These are phyloP conservation scores for Ctenoplectra terminalis DNA, from an alignment of 1,140 invertebrate species.

Conservation along the genomic window DNA sequence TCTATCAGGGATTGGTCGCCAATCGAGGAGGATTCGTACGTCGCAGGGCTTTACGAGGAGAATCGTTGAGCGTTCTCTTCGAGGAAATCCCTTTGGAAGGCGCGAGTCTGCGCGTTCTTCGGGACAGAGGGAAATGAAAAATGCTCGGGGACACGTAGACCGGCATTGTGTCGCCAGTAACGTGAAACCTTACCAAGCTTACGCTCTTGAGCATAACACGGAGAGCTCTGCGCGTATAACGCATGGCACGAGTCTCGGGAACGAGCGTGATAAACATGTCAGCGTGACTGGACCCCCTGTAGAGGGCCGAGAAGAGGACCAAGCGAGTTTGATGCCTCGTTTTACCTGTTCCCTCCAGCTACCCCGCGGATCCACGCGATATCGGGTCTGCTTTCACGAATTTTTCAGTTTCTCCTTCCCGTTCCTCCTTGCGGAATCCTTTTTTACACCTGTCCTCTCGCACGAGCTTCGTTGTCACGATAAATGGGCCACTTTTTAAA, in stretches of 20 bases:
- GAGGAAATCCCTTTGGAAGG: background rate
- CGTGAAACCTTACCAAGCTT: slow-evolving; percentile 58
- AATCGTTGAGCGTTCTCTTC: background rate
- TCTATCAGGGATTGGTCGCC: background rate
- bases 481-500: background rate
- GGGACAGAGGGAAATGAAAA: slow-evolving; percentile 45
- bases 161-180: slow-evolving; percentile 66
- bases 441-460: slow-evolving; percentile 32
- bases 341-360: slow-evolving; percentile 52
- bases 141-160: slow-evolving; percentile 52
- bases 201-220: slow-evolving; percentile 46
- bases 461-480: slow-evolving; percentile 17
- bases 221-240: slow-evolving; percentile 59
- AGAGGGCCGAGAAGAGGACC: slow-evolving; percentile 50
- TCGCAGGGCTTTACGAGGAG: slow-evolving; percentile 11
- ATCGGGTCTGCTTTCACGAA: slow-evolving; percentile 36
- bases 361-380: background rate
- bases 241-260: slow-evolving; percentile 67
- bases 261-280: slow-evolving; percentile 73
- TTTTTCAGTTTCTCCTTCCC: slow-evolving; percentile 7
- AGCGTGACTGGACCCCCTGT: slow-evolving; percentile 71
- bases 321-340: slow-evolving; percentile 66
- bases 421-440: background rate
- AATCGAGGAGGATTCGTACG: slow-evolving; percentile 8
- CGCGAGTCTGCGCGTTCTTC: background rate